phyloP scores from a whole-genome alignment of 2,888 invertebrate species.

The Augochlorella aurata region DNA sequence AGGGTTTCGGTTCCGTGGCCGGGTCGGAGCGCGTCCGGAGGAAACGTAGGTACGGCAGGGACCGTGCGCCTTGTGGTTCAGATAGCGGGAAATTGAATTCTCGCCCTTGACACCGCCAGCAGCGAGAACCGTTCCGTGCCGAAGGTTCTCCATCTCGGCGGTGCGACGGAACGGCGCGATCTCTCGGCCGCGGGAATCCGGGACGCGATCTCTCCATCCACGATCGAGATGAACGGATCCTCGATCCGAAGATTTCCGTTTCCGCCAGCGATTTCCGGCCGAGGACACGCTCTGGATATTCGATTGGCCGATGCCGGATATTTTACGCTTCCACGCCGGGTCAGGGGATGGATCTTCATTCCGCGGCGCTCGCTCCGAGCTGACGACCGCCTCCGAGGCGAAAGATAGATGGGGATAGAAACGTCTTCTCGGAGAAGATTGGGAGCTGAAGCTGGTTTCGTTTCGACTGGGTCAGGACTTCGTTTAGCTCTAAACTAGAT shows the following conservation, averaged over 20 bases:
- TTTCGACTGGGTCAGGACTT: slow-evolving; percentile 8
- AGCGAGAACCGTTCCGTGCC: not conserved
- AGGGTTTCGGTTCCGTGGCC: slow-evolving; percentile 6
- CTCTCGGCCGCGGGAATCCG: slow-evolving; percentile 38
- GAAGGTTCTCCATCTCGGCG: not conserved
- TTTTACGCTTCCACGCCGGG: slow-evolving; percentile 40
- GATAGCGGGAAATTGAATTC: slow-evolving; percentile 59
- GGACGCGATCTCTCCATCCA: slow-evolving; percentile 24
- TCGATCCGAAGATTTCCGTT: slow-evolving; percentile 70
- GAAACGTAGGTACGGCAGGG: slow-evolving; percentile 20
- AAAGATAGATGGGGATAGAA: not conserved
- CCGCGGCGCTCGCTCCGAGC: not conserved
- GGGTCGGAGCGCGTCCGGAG: slow-evolving; percentile 8
- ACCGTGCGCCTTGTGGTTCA: slow-evolving; percentile 19
- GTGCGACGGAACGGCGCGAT: not conserved
- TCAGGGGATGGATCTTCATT: slow-evolving; percentile 38
- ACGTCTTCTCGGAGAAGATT: not conserved
- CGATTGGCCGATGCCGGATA: slow-evolving; percentile 61
- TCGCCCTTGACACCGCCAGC: slow-evolving; percentile 16
- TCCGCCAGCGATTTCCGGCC: slow-evolving; percentile 63
- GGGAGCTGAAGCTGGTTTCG: not conserved
- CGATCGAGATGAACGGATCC: slow-evolving; percentile 51
- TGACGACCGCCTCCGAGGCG: no score
- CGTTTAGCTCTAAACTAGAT: not conserved
- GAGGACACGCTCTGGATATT: slow-evolving; percentile 56